Conservation (phyloP, 2,113 vertebrate genomes). For the Gobio gobio region DNA sequence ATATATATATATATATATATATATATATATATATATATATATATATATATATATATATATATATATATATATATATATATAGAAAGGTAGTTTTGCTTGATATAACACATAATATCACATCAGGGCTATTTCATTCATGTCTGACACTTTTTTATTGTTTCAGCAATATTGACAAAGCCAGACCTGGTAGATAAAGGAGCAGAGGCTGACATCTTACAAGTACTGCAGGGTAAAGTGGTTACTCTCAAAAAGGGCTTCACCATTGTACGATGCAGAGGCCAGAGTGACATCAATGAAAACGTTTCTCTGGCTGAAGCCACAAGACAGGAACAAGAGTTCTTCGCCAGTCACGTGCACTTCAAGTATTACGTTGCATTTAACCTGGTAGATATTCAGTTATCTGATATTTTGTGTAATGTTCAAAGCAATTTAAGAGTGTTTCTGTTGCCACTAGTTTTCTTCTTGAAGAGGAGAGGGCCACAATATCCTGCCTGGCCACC, state of each 20-base stretch:
- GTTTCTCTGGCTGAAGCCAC: slow-evolving; percentile 71
- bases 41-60: too few species aligned
- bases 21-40: too few species aligned
- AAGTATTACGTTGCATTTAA: slow-evolving; percentile 60
- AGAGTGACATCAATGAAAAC: slow-evolving; percentile 68
- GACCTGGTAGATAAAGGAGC: slow-evolving; percentile 82
- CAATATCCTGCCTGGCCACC: slow-evolving; percentile 54
- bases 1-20: too few species aligned
- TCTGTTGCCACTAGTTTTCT: slow-evolving; percentile 50
- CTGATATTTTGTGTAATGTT: background rate
- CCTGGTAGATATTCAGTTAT: background rate
- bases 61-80: too few species aligned
- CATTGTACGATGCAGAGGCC: slow-evolving; percentile 81
- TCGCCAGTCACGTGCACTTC: slow-evolving; percentile 72
- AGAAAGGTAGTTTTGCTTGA: too few species aligned
- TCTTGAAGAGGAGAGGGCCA: slow-evolving; percentile 59
- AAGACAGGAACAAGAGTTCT: slow-evolving; percentile 75
- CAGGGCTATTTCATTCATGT: background rate
- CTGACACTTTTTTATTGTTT: background rate
- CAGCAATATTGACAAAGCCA: slow-evolving; percentile 84
- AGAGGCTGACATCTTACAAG: slow-evolving; percentile 66
- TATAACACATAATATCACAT: background rate
- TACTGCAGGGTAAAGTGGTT: slow-evolving; percentile 71
- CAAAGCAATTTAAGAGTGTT: background rate
- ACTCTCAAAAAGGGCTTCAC: slow-evolving; percentile 83